Evolutionary conservation across 2,113 vertebrate species (phyloP).

Genomic region (Pygathrix nemaeus): DNA sequence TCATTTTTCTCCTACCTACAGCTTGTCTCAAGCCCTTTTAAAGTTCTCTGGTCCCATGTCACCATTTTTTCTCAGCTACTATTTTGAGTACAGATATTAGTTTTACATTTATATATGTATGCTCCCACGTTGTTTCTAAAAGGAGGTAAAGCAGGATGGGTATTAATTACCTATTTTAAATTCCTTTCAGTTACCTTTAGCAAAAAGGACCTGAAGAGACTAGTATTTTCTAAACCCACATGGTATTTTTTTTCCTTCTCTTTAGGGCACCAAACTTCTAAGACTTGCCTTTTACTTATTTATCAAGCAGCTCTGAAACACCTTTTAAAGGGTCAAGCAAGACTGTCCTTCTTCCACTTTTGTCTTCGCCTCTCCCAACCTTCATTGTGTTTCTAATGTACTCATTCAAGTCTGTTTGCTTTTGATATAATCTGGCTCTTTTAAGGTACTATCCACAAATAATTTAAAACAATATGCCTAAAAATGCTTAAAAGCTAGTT

Average conservation of each 20-base stretch:
- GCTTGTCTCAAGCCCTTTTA: not conserved
- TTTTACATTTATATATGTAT: conserved; percentile 32
- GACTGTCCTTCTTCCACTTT: not conserved
- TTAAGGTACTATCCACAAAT: not conserved
- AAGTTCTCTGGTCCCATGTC: not conserved
- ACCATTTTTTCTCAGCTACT: not conserved
- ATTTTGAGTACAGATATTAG: conserved; percentile 26
- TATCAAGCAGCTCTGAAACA: not conserved
- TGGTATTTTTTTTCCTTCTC: not conserved
- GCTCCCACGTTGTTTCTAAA: not conserved
- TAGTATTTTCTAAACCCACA: not conserved
- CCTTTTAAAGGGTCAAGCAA: not conserved
- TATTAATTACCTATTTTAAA: conserved; percentile 37
- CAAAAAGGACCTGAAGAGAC: not conserved
- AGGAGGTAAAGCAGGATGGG: conserved; percentile 1
- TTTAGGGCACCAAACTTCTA: not conserved
- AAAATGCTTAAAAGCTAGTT: not conserved
- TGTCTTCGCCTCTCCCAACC: not conserved
- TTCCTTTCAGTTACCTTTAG: not conserved
- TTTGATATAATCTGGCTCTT: not conserved
- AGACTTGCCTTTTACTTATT: not conserved
- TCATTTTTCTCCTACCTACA: not conserved
- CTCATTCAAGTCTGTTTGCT: not conserved
- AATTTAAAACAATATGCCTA: not conserved
- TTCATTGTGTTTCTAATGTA: not conserved